phyloP scores from a whole-genome alignment of 2,888 invertebrate species.

The Andrena bucephala region DNA sequence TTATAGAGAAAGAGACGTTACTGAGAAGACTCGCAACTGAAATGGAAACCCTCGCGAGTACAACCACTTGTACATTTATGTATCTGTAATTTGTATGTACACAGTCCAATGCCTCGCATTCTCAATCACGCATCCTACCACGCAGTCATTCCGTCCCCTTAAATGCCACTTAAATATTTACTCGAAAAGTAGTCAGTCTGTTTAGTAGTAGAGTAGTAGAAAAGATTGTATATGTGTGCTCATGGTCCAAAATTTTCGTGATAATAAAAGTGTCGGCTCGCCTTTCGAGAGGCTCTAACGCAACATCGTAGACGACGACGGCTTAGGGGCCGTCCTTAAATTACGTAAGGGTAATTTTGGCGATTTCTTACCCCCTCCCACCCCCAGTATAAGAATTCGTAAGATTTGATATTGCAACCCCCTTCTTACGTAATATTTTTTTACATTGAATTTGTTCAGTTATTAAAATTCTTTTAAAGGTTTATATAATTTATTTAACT shows the following conservation, averaged over 20 bases:
- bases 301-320: conserved; percentile 16
- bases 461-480: too few species aligned
- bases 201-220: conserved; percentile 74
- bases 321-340: too few species aligned
- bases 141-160: conserved; percentile 63
- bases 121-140: conserved; percentile 58
- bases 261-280: conserved; percentile 31
- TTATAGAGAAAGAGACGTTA: background rate
- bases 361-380: too few species aligned
- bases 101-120: conserved; percentile 57
- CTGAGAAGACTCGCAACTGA: conserved; percentile 9
- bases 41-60: conserved; percentile 50
- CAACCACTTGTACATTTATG: conserved; percentile 68
- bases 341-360: too few species aligned
- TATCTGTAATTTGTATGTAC: conserved; percentile 58
- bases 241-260: conserved; percentile 64
- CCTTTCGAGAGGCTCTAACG: conserved; percentile 10
- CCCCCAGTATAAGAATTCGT: too few species aligned
- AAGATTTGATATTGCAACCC: too few species aligned
- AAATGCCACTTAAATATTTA: conserved; percentile 71
- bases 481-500: too few species aligned
- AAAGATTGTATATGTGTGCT: conserved; percentile 68
- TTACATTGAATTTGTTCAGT: too few species aligned
- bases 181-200: conserved; percentile 83
- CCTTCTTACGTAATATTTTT: too few species aligned